Percentiles rank a stretch among this genome's conserved stretches.
Evolutionary conservation across 2,797 vertebrate species (phyloP).

Genomic region (Luscinia megarhynchos): DNA sequence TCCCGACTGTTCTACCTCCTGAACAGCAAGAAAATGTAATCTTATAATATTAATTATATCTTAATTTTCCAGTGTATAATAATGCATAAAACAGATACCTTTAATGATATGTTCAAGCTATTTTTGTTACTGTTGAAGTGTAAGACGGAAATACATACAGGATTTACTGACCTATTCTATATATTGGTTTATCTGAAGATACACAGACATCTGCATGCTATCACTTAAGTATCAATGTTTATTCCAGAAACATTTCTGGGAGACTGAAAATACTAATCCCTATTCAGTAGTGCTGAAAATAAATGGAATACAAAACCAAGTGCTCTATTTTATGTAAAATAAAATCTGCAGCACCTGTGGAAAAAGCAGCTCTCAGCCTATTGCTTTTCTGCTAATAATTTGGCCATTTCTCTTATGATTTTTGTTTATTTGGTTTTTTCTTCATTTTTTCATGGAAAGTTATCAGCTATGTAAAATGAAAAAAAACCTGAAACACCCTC

Average conservation of each 20-base stretch:
- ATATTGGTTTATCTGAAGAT: background rate
- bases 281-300: background rate
- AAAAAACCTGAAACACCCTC: background rate
- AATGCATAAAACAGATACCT: background rate
- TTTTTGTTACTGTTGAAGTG: background rate
- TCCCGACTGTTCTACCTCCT: background rate
- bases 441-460: background rate
- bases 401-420: background rate
- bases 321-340: background rate
- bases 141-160: background rate
- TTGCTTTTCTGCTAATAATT: background rate
- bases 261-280: background rate
- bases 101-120: background rate
- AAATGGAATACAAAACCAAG: background rate
- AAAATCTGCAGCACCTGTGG: background rate
- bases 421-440: background rate
- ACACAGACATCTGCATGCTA: background rate
- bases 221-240: background rate
- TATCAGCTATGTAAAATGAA: background rate
- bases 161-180: background rate
- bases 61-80: conserved; percentile 31
- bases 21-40: background rate
- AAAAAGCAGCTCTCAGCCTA: background rate
- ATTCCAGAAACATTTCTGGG: background rate
- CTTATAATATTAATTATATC: conserved; percentile 14